Evolutionary conservation across 2,797 vertebrate species (phyloP).

Genomic region (Zenarchopterus dispar): DNA sequence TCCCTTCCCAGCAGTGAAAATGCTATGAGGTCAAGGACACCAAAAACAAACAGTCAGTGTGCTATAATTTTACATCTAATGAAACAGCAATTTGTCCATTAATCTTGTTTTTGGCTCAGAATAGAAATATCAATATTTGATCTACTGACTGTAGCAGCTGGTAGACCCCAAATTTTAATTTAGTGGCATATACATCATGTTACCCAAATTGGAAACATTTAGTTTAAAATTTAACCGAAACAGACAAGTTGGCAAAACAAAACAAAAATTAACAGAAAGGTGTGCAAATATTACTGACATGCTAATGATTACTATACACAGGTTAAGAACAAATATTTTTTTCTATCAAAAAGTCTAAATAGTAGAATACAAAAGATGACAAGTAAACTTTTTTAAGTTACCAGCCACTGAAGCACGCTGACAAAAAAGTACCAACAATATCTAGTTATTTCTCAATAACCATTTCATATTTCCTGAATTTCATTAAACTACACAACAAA

Average conservation of each 20-base stretch:
- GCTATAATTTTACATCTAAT: slow-evolving; percentile 22
- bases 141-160: slow-evolving; percentile 40
- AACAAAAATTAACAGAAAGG: background rate
- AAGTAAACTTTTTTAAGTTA: slow-evolving; percentile 35
- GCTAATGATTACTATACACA: background rate
- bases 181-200: background rate
- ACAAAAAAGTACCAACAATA: slow-evolving; percentile 47
- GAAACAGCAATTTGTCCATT: slow-evolving; percentile 5
- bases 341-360: background rate
- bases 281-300: background rate
- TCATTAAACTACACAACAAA: slow-evolving; percentile 17
- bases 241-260: too few relatives aligned
- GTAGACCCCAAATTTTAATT: slow-evolving; percentile 42
- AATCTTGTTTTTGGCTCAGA: slow-evolving; percentile 18
- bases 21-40: background rate
- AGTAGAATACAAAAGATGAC: slow-evolving; percentile 1
- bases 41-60: slow-evolving; percentile 30
- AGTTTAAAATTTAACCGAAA: too few relatives aligned
- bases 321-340: background rate
- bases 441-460: slow-evolving; percentile 21
- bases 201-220: too few relatives aligned
- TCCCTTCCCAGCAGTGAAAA: slow-evolving; percentile 5
- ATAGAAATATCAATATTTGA: slow-evolving; percentile 22
- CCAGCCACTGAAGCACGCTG: slow-evolving; percentile 33
- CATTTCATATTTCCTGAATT: slow-evolving; percentile 25